A percentile compares a stretch with the other conserved stretches of the same genome.
Conservation (phyloP, 2,113 vertebrate genomes). For the Tympanuchus pallidicinctus region DNA sequence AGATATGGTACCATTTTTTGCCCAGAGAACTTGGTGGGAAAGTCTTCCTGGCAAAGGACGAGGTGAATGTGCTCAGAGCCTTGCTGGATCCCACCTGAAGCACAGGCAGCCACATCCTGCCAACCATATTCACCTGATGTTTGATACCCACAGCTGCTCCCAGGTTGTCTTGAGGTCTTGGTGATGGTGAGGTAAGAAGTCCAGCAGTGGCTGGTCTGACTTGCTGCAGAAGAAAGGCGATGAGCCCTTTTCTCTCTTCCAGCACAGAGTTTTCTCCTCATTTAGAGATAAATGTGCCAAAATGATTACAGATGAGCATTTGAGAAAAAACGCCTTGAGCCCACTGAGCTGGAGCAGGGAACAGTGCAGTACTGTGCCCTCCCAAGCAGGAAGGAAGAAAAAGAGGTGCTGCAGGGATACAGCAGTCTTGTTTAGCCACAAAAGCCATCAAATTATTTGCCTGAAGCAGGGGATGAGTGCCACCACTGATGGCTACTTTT, state of each 20-base stretch:
- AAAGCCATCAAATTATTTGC: not conserved
- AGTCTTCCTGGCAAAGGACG: not conserved
- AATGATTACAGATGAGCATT: not conserved
- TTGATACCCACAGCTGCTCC: not conserved
- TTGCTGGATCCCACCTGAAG: not conserved
- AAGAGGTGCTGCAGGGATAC: not conserved
- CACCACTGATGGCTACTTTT: not conserved
- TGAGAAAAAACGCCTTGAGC: not conserved
- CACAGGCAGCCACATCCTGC: not conserved
- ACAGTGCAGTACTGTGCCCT: not conserved
- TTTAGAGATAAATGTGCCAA: not conserved
- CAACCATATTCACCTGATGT: not conserved
- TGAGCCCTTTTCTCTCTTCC: not conserved
- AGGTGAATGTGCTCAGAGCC: accelerated
- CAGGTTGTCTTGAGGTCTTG: not conserved
- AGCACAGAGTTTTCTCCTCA: not conserved
- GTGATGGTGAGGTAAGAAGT: not conserved
- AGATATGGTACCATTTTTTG: not conserved
- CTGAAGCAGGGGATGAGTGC: not conserved
- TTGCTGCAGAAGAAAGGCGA: not conserved
- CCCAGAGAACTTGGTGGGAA: not conserved
- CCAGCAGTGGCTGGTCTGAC: not conserved
- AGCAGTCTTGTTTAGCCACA: not conserved
- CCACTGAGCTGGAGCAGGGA: not conserved
- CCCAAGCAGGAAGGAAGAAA: not conserved